Evolutionary conservation across 1,140 invertebrate species (phyloP).

Genomic region (Lasioglossum albipes): DNA sequence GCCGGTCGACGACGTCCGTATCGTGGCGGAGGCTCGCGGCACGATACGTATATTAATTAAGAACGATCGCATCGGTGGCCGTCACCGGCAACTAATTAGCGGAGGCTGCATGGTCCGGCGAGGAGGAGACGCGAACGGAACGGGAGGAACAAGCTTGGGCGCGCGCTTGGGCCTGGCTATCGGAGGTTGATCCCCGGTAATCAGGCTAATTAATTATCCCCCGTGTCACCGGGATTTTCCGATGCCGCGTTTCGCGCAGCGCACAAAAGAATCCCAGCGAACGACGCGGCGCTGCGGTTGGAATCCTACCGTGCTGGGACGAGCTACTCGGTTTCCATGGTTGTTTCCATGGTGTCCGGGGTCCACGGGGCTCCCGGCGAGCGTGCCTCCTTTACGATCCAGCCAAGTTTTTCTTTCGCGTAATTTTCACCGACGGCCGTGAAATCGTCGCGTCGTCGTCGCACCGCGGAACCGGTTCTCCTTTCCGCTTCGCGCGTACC

Average conservation of each 20-base stretch:
- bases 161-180: neutral
- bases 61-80: conserved; percentile 52
- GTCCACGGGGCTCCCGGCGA: no score
- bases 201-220: conserved; percentile 52
- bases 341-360: neutral
- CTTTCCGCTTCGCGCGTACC: neutral
- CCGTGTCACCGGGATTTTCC: conserved; percentile 30
- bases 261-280: neutral
- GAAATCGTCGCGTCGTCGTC: conserved; percentile 62
- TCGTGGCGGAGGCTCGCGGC: conserved; percentile 22
- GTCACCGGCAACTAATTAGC: conserved; percentile 45
- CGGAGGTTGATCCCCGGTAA: conserved; percentile 8
- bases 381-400: conserved; percentile 38
- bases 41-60: conserved; percentile 66
- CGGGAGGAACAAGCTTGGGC: conserved; percentile 1
- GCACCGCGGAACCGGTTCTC: conserved; percentile 55
- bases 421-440: conserved; percentile 66
- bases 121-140: neutral
- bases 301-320: neutral
- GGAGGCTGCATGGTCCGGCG: conserved; percentile 12
- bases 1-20: neutral
- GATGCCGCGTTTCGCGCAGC: neutral
- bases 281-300: neutral
- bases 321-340: neutral
- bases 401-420: conserved; percentile 55